Percentiles rank a stretch among this genome's conserved stretches.
Evolutionary conservation across 2,797 vertebrate species (phyloP).

Genomic region (Cirrhinus mrigala): DNA sequence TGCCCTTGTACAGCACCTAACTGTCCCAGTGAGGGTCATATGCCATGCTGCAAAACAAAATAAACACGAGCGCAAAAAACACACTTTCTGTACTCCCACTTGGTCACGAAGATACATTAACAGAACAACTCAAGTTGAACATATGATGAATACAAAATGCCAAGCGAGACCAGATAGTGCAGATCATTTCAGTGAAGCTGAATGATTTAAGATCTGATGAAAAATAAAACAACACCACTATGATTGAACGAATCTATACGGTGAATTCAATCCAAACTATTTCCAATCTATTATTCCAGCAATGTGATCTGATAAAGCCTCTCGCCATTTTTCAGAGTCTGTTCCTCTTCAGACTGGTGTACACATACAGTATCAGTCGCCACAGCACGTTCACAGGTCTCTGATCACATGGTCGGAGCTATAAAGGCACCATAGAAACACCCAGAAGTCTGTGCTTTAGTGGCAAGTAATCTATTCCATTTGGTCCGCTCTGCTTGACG

Average conservation of each 20-base stretch:
- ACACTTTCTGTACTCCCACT: not conserved
- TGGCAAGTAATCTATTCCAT: constrained; percentile 44
- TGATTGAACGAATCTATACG: not conserved
- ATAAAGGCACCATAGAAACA: constrained; percentile 15
- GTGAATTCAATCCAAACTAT: not conserved
- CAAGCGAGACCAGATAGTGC: not conserved
- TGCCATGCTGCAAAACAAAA: not conserved
- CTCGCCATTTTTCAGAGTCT: not conserved
- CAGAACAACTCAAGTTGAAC: not conserved
- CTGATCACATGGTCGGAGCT: not conserved
- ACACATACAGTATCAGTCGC: constrained; percentile 10
- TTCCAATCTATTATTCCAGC: not conserved
- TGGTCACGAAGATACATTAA: constrained; percentile 7
- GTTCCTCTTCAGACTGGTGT: not conserved
- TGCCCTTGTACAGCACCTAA: constrained; percentile 28
- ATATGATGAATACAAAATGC: not conserved
- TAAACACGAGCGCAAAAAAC: not conserved
- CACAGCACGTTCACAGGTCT: constrained; percentile 5
- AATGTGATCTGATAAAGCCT: not conserved
- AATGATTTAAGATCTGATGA: not conserved
- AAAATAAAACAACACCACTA: not conserved
- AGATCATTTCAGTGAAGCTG: not conserved
- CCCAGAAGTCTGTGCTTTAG: constrained; percentile 39
- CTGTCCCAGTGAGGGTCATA: constrained; percentile 47
- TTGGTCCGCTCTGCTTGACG: constrained; percentile 49